A percentile compares a stretch with the other conserved stretches of the same genome.
Conservation (phyloP, 2,113 vertebrate genomes). For the Phyllostomus hastatus region DNA sequence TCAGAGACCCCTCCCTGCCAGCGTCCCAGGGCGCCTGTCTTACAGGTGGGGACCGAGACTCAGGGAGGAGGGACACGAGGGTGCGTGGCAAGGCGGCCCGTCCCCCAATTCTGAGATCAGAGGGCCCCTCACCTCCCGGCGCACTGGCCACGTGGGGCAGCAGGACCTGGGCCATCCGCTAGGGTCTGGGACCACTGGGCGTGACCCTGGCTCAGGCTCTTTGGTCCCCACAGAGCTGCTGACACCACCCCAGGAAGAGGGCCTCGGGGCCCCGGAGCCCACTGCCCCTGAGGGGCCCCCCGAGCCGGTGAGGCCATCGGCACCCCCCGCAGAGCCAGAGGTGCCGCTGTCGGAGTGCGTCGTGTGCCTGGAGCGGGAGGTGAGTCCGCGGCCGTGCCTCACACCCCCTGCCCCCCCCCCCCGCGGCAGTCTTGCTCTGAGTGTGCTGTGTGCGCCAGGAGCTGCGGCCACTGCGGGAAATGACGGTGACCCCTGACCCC, state of each 20-base stretch:
- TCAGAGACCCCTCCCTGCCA: background rate
- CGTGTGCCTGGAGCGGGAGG: conserved; percentile 94
- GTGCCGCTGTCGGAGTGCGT: conserved; percentile 88
- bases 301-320: conserved; percentile 68
- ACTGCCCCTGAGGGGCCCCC: conserved; percentile 61
- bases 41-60: background rate
- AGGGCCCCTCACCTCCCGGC: no score
- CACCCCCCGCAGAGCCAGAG: conserved; percentile 75
- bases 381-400: conserved; percentile 65
- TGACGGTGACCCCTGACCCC: background rate
- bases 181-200: background rate
- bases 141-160: rapidly evolving
- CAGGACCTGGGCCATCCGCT: rapidly evolving
- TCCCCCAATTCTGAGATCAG: background rate
- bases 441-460: background rate
- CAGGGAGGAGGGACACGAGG: background rate
- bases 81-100: background rate
- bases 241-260: conserved; percentile 41
- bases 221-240: conserved; percentile 76
- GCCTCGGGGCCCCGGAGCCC: conserved; percentile 40
- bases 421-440: no score
- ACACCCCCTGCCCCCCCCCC: no score
- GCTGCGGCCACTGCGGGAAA: background rate
- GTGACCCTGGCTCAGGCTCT: conserved; percentile 4
- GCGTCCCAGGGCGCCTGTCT: rapidly evolving